Conservation (phyloP, 92 coral and sea anemone species). For the Palythoa grandiflora region DNA sequence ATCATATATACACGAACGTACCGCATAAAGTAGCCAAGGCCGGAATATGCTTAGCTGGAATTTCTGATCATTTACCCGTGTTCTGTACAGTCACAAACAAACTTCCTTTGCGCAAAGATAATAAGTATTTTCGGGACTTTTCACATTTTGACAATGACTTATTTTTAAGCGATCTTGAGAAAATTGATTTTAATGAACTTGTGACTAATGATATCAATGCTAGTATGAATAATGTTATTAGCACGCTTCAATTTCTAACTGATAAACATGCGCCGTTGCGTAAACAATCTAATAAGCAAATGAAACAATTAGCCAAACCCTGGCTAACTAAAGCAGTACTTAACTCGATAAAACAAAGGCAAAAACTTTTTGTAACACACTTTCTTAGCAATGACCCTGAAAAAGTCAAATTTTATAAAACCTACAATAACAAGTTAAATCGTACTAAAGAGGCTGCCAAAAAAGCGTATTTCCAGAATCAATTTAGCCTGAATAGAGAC, state of each 20-base stretch:
- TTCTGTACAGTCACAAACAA: slow-evolving; percentile 66
- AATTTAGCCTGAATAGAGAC: slow-evolving; percentile 46
- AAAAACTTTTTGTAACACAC: too few species aligned
- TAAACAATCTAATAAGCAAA: slow-evolving; percentile 35
- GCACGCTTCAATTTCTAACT: slow-evolving; percentile 57
- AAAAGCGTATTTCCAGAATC: slow-evolving; percentile 10
- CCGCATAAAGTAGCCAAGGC: slow-evolving; percentile 63
- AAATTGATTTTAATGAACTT: slow-evolving; percentile 53
- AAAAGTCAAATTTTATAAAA: too few species aligned
- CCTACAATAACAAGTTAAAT: slow-evolving; percentile 20
- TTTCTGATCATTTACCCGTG: slow-evolving; percentile 67
- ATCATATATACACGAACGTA: slow-evolving; percentile 68
- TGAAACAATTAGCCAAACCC: slow-evolving; percentile 45
- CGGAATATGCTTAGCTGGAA: slow-evolving; percentile 72
- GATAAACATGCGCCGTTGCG: slow-evolving; percentile 64
- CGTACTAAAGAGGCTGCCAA: slow-evolving; percentile 18
- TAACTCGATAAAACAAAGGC: too few species aligned
- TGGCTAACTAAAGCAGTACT: slow-evolving; percentile 22
- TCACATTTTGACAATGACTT: slow-evolving; percentile 54
- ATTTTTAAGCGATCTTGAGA: slow-evolving; percentile 57
- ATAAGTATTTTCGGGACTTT: slow-evolving; percentile 65
- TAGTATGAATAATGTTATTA: slow-evolving; percentile 60
- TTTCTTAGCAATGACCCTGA: too few species aligned
- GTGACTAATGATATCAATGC: slow-evolving; percentile 49
- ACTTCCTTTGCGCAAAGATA: slow-evolving; percentile 4